These are phyloP conservation scores for Lithobates sylvaticus DNA, from an alignment of 2,797 vertebrate species.

Conservation along the genomic window DNA sequence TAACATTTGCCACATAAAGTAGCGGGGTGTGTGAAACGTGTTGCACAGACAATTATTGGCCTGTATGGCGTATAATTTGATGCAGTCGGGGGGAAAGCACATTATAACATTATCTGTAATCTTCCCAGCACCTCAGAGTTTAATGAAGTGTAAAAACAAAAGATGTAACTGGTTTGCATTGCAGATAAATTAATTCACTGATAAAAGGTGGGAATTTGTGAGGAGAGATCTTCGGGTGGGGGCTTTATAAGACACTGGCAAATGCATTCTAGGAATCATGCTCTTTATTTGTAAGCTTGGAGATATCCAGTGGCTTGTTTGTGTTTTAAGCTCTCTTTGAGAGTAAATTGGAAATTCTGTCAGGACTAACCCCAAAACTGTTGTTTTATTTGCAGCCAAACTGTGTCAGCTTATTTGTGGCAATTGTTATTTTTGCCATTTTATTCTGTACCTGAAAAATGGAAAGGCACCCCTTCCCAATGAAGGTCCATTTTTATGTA, in stretches of 20 bases:
- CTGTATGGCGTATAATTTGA: neutral
- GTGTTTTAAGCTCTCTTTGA: neutral
- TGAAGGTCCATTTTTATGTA: too few species aligned
- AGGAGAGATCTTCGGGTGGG: neutral
- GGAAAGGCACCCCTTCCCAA: too few species aligned
- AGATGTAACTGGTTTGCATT: too few species aligned
- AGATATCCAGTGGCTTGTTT: neutral
- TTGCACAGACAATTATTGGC: neutral
- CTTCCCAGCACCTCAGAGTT: neutral
- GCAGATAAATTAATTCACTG: neutral
- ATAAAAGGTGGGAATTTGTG: slow-evolving; percentile 2
- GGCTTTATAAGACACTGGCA: too few species aligned
- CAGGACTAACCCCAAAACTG: neutral
- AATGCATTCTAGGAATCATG: neutral
- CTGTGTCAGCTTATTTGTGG: too few species aligned
- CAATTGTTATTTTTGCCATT: too few species aligned
- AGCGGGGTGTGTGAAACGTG: neutral
- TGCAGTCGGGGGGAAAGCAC: neutral
- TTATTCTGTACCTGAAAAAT: too few species aligned
- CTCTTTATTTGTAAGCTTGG: neutral
- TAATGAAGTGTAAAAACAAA: neutral
- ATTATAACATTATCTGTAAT: neutral
- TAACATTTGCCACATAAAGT: neutral
- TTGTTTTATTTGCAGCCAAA: neutral
- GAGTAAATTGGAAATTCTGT: slow-evolving; percentile 3